Evolutionary conservation across 37 sponge, comb jelly and placozoan species (phyloP), one percentile per base, ranked within the genome.

Genomic region (Tethya wilhelma): DNA sequence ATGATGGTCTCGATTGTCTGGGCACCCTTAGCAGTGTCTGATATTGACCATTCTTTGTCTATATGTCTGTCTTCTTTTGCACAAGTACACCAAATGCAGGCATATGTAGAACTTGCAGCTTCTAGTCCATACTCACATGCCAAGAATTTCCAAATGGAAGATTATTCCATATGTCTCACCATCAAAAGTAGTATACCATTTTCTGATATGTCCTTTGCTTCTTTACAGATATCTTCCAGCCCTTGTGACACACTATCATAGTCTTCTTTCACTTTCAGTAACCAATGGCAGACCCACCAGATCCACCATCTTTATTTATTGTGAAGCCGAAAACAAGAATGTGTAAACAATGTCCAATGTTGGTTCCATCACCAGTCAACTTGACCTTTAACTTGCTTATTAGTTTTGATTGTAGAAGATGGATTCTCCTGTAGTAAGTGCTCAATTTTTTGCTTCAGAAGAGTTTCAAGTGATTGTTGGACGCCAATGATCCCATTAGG

Each of bases 1-100:
- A n/a, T 14, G 7, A 62, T 62, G 23, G 7, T 23, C 22, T 67
- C 68, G 22, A 67, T 67, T 12, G 68, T 67, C 40, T 39, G 40
- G 7, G 68, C 68, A 23, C 68, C 68, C 8, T 67, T 8, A 8
- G 8, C 40, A 7, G 7, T 23, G 23, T 67, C 40, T 37, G 68
- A 7, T 8, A 67, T 67, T 23, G 68, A 67, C 68, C 68, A 67
- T 22, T n/a, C 40, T 22, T 31, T 67, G 40, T 37, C 40, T 36
- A 67, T 67, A 39, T 37, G 4, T 9, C n/a, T 37, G 12, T 23
- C n/a, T 37, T 67, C 39, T 49, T 49, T 49, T 14, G 53, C 9
- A 49, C 53, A 49, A 49, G 14, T 49, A 14, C 53, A 49, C 53
- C 53, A 49, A 14, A 49, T 49, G 14, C 53, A 49, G 53, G 53